These are phyloP conservation scores for Notamacropus eugenii DNA, from an alignment of 2,797 vertebrate genomes.

Conservation along the genomic window DNA sequence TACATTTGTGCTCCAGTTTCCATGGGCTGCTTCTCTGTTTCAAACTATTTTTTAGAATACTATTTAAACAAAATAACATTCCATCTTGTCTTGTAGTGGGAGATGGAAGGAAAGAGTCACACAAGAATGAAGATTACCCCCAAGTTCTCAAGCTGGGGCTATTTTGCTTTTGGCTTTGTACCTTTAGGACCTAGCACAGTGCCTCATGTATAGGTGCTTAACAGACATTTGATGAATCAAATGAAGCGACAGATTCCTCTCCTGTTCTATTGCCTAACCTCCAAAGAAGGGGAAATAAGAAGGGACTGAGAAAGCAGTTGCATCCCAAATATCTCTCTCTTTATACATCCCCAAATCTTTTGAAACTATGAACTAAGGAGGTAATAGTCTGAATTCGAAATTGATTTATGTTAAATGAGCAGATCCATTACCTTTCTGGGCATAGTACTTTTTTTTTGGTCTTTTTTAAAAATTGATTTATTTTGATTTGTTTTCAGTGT, in stretches of 20 bases:
- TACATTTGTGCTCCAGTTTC: background rate
- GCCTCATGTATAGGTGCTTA: background rate
- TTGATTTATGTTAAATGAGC: conserved; percentile 18
- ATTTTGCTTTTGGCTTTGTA: background rate
- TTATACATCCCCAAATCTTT: conserved; percentile 23
- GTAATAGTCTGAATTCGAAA: conserved; percentile 39
- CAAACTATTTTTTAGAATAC: background rate
- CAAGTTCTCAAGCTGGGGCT: no score
- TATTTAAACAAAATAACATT: background rate
- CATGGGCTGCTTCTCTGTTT: background rate
- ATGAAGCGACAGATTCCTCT: background rate
- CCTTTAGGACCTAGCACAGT: background rate
- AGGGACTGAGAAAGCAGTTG: background rate
- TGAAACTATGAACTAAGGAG: background rate
- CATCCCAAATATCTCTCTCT: conserved; percentile 27
- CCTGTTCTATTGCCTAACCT: background rate
- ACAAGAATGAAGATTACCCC: background rate
- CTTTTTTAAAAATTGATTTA: no score
- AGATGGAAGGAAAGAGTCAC: background rate
- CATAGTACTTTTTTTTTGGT: background rate
- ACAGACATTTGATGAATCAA: background rate
- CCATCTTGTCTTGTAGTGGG: background rate
- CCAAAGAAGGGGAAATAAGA: conserved; percentile 6
- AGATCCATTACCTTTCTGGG: background rate
- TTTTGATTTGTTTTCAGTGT: no score